Evolutionary conservation across 2,888 invertebrate genomes (phyloP), one percentile per base, ranked within the genome.

Genomic region (Myathropa florea): DNA sequence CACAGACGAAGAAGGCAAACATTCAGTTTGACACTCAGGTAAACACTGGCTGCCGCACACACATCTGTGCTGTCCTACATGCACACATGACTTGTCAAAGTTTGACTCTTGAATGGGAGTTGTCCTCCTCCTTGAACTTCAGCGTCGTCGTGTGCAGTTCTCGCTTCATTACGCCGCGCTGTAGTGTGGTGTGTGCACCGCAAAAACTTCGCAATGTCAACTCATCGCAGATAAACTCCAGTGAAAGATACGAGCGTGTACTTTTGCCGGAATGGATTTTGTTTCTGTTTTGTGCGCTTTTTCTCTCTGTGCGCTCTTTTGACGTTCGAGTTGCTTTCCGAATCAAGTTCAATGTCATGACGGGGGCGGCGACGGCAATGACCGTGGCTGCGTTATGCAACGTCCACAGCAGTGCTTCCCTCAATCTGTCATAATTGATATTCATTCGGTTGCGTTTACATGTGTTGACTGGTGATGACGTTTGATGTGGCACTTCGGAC

Each of bases 71-170:
- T 61, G 67, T 68, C 59, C 28, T 60, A 24, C 57, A 57, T 39
- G 28, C 24, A 55, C 63, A 83, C 57, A 61, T 28, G 36, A 75
- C 33, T 83, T 84, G 79, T 61, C 75, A 65, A 83, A 73, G 67
- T 18, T 77, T 46, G 21, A 26, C n/a, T 36, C n/a, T 68, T 28
- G 67, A 39, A 61, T 61, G 83, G 39, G 21, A 10, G 65, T 46
- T 65, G 71, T 39, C 53, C 1, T 9, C 14, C 65, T 61, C 53
- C 72, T 72, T 63, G 63, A 73, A 68, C 77, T 77, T 55, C 24
- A 55, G n/a, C n/a, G n/a, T n/a, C n/a, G 53, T 79, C 64, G 78
- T 79, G 70, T 75, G 79, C 64, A 84, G 75, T 75, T 70, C 64
- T 71, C 75, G 75, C 64, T 84, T 84, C 53, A 63, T 78, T 79